These are phyloP conservation scores for Pungitius pungitius DNA, from an alignment of 2,113 vertebrate species.

Conservation along the genomic window DNA sequence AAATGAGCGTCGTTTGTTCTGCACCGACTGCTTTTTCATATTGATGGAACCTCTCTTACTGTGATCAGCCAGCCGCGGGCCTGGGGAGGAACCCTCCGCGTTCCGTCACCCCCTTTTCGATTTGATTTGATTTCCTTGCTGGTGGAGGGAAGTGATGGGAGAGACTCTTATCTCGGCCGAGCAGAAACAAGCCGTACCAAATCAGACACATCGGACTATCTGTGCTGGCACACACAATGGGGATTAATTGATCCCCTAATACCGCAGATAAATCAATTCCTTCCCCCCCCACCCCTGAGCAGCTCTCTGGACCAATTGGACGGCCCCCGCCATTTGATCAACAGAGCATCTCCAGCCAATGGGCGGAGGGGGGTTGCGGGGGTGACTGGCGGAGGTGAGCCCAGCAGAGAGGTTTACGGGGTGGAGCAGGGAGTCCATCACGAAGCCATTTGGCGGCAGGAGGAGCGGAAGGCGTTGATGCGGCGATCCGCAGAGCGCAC, in stretches of 20 bases:
- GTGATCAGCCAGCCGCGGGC: conserved; percentile 68
- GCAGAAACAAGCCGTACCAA: conserved; percentile 82
- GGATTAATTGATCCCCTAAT: conserved; percentile 87
- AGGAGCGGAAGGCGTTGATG: too few relatives aligned
- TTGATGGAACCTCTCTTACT: conserved; percentile 58
- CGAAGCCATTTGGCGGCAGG: conserved; percentile 72
- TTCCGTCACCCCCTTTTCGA: conserved; percentile 69
- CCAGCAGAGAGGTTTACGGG: conserved; percentile 53
- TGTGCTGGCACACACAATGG: conserved; percentile 85
- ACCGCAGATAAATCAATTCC: conserved; percentile 86
- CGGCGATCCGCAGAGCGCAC: conserved; percentile 39
- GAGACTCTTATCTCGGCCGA: conserved; percentile 77
- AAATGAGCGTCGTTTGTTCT: conserved; percentile 65
- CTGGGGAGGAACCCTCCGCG: conserved; percentile 63
- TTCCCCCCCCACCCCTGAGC: conserved; percentile 63
- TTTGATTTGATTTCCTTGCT: conserved; percentile 74
- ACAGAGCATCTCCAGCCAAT: conserved; percentile 74
- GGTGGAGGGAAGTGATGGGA: conserved; percentile 68
- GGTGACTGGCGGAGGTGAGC: conserved; percentile 65
- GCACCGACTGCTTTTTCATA: conserved; percentile 64
- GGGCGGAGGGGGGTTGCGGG: conserved; percentile 26
- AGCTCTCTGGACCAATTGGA: conserved; percentile 75
- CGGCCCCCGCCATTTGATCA: conserved; percentile 64
- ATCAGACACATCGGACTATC: conserved; percentile 82
- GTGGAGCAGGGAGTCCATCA: conserved; percentile 77